Base-by-base conservation (phyloP, 2,888 invertebrate species). In the Temnothorax unifasciatus region DNA sequence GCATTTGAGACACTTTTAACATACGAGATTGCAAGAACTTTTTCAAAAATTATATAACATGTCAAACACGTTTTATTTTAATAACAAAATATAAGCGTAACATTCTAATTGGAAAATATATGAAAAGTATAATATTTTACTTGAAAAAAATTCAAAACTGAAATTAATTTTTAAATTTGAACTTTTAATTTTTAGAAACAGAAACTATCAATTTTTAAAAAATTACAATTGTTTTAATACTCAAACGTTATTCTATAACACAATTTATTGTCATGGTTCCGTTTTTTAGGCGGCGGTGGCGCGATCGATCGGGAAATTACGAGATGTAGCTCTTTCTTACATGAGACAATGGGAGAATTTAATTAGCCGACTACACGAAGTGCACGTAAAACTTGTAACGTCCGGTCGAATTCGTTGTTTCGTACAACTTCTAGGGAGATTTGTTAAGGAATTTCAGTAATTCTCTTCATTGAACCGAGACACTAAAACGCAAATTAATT, bases 321-420 rank as follows among this genome's bases (percentile, higher is more conserved):
- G 21, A 64, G 11, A 21, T 71, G 68, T 82, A 71, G n/a, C 38
- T 82, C n/a, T 64, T 54, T 82, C 57, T 69, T 54, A 29, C 29
- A 29, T 57, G 52, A 69, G 52, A 89, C 86, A 89, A 87, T 89
- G 69, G 25, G 66, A 82, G 77, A 85, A 87, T 89, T 89, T 89
- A 89, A 89, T 89, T 86, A 87, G 71, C 21, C 54, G 79, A 87
- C 79, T 84, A 79, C 73, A 82, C 68, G 64, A 68, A 47, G 69
- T 29, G 52, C 73, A 21, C 69, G 38, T 81, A 85, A 85, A 83
- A 71, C 54, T 73, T 77, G 73, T 61, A 81, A 73, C 38, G 47
- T 21, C 38, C 59, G 21, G 13, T 69, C 34, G 66, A 81, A n/a
- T 44, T 50, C 15, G 44, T 38, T 29, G 41, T 69, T 71, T 87